Conservation (phyloP, 2,113 vertebrate species). For the Hypocryptadius cinnamomeus region DNA sequence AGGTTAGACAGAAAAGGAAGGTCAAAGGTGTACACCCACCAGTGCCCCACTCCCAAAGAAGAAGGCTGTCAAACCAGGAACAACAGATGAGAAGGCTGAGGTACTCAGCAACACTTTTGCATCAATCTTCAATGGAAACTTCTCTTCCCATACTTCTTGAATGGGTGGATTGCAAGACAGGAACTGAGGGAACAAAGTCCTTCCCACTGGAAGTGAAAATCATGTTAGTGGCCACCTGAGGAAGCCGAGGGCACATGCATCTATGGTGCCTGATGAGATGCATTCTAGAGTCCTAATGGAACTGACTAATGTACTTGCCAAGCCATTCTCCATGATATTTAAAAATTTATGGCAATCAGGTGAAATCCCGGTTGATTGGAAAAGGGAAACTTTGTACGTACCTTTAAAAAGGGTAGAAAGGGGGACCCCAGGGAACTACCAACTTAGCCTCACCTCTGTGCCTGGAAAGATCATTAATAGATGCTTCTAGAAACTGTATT, state of each 20-base stretch:
- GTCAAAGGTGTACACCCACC: neutral
- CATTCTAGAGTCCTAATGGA: neutral
- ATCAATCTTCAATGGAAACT: neutral
- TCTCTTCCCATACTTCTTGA: neutral
- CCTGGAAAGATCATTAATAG: neutral
- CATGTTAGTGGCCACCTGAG: neutral
- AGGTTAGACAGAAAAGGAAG: neutral
- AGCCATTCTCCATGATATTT: neutral
- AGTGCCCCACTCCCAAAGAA: neutral
- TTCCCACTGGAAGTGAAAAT: neutral
- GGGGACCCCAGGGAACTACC: neutral
- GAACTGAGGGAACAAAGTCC: neutral
- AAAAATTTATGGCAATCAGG: neutral
- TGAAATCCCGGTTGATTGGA: neutral
- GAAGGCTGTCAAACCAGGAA: neutral
- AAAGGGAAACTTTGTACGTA: neutral
- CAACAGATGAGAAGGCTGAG: neutral
- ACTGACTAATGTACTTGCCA: neutral
- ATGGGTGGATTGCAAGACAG: no score
- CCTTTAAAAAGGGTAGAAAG: neutral
- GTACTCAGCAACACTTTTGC: neutral
- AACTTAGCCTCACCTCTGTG: neutral
- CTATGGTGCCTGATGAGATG: neutral
- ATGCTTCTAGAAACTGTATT: neutral
- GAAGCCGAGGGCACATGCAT: neutral